phyloP scores from a whole-genome alignment of 2,113 vertebrate genomes.

The Crypturellus undulatus region DNA sequence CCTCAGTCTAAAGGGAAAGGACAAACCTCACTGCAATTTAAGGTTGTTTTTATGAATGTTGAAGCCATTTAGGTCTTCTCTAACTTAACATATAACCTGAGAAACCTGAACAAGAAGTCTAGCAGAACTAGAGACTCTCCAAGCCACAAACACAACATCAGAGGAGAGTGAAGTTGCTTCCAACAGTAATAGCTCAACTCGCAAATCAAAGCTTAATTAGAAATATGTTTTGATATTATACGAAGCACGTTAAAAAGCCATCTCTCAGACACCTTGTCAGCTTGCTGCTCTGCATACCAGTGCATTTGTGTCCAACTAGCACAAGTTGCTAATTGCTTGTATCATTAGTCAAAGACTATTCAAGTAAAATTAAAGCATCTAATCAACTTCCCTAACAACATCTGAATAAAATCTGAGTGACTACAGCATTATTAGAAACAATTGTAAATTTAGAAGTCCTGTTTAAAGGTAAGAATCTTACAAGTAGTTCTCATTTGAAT shows the following conservation, averaged over 20 bases:
- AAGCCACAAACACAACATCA: neutral
- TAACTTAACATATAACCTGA: neutral
- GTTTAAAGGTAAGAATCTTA: constrained; percentile 11
- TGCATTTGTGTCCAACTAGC: neutral
- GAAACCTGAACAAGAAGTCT: neutral
- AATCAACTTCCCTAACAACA: constrained; percentile 29
- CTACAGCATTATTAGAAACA: constrained; percentile 31
- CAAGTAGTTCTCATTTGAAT: constrained; percentile 24
- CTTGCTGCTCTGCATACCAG: constrained; percentile 22
- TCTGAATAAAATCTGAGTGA: neutral
- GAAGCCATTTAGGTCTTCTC: neutral
- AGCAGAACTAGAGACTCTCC: neutral
- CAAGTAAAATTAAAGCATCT: constrained; percentile 41
- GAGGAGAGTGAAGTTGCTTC: neutral
- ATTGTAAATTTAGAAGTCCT: constrained; percentile 21
- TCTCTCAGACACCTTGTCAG: constrained; percentile 14
- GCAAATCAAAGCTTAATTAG: neutral
- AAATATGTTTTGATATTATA: neutral
- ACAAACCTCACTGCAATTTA: neutral
- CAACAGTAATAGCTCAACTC: constrained; percentile 22
- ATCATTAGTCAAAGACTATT: constrained; percentile 28
- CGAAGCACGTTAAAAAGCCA: neutral
- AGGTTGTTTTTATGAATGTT: neutral
- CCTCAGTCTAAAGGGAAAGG: neutral
- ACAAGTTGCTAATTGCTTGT: constrained; percentile 12